Percentiles rank a stretch among this genome's conserved stretches.
These are phyloP conservation scores for Pongo pygmaeus DNA, from an alignment of 2,113 vertebrate genomes.

Conservation along the genomic window DNA sequence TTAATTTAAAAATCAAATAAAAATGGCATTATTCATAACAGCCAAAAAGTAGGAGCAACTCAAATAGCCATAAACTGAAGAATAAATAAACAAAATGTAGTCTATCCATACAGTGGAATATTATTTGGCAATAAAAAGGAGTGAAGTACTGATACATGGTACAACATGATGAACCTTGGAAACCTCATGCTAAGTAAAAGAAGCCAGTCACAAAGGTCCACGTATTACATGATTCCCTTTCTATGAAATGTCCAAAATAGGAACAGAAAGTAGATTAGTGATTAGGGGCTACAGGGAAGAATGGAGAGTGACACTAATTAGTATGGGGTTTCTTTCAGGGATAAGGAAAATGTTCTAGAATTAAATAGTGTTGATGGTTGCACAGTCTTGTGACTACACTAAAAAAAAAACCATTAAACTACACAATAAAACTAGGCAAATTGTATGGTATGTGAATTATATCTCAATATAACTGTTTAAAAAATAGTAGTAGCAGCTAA, in stretches of 20 bases:
- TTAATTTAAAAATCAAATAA: not conserved
- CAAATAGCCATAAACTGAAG: not conserved
- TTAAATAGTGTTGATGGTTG: not conserved
- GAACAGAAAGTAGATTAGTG: too few relatives aligned
- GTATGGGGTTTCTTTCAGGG: too few relatives aligned
- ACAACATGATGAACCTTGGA: not conserved
- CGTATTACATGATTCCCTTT: not conserved
- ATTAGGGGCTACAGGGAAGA: not conserved
- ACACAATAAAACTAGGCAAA: not conserved
- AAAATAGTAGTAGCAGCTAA: not conserved
- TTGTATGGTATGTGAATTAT: not conserved
- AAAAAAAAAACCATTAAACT: not conserved
- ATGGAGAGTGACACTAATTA: not conserved
- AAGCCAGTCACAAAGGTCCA: not conserved
- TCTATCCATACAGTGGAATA: not conserved
- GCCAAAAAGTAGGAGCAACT: not conserved
- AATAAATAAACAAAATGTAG: not conserved
- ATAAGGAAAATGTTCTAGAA: too few relatives aligned
- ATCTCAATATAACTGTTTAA: not conserved
- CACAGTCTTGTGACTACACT: not conserved
- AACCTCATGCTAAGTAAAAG: not conserved
- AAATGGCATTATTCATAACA: not conserved
- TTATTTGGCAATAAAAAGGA: not conserved
- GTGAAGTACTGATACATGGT: not conserved
- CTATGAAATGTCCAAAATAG: too few relatives aligned